Evolutionary conservation across 2,113 vertebrate species (phyloP), one percentile per base, ranked within the genome.

Genomic region (Loxodonta africana): DNA sequence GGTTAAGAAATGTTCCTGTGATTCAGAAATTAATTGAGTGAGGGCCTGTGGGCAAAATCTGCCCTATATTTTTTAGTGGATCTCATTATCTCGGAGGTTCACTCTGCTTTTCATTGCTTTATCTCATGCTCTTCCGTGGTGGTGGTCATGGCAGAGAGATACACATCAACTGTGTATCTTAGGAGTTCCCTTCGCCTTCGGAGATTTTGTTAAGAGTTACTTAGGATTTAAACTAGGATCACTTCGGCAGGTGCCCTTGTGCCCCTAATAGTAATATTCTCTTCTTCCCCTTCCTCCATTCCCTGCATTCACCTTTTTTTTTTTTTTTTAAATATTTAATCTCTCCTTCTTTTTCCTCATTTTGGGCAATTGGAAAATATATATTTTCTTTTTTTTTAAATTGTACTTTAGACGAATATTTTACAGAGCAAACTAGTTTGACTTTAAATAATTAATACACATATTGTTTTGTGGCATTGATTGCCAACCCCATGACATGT

Each of bases 1-100:
- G 53, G 51, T 94, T 90, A 94, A 65, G 26, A 90, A 94, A 77
- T 65, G 63, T 41, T 74, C 11, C 60, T 63, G 8, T 83, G 33
- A 51, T 65, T 76, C 33, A 89, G 44, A 8, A 74, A 63, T 83
- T 77, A 82, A 65, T 82, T 91, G 48, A 71, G 2, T 60, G 51
- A 8, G 30, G 6, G 2, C 37, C 63, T 94, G 69, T 87, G 20
- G 46, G 26, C 30, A 69, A 69, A 46, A 88, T 69, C 65, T 88
- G 30, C 30, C 18, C 18, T 60, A 8, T 71, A 73, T 28, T 94
- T 94, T 44, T 83, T 30, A 46, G 69, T 74, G 57, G 12, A 44
- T 63, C 41, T 84, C 33, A 37, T n/a, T n/a, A 14, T 33, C 17
- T 84, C 44, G 84, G 41, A 63, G 41, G 6, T 17, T 25, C 9